Percentiles rank a stretch among this genome's conserved stretches.
These are phyloP conservation scores for Philonicus albiceps DNA, from an alignment of 2,888 invertebrate species.

Conservation along the genomic window DNA sequence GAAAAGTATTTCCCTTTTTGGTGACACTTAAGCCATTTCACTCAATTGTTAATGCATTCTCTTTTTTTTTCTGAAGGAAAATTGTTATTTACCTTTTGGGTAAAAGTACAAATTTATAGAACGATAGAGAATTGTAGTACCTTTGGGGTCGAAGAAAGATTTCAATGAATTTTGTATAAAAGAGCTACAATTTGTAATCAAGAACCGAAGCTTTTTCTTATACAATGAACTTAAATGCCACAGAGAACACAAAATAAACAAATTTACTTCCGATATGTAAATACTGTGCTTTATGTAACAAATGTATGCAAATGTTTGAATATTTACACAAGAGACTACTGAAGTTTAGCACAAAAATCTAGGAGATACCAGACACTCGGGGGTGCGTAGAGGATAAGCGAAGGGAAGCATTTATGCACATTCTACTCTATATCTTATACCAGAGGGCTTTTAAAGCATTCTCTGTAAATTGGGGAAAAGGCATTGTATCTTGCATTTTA, in stretches of 20 bases:
- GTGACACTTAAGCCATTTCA: neutral
- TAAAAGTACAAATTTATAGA: neutral
- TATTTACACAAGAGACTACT: conserved; percentile 25
- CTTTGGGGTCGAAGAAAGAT: neutral
- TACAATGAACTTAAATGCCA: neutral
- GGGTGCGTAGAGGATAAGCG: neutral
- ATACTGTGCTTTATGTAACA: conserved; percentile 28
- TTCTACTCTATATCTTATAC: neutral
- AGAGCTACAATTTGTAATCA: neutral
- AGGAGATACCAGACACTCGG: neutral
- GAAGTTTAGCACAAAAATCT: conserved; percentile 13
- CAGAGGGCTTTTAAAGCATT: neutral
- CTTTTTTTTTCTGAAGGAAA: neutral
- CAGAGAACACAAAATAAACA: conserved; percentile 31
- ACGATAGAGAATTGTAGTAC: neutral
- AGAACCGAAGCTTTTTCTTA: neutral
- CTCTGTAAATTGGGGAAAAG: neutral
- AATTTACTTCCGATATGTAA: conserved; percentile 37
- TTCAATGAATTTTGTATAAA: neutral
- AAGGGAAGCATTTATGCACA: neutral
- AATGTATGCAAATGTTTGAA: conserved; percentile 37
- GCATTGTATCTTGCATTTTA: neutral
- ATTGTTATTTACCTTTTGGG: neutral
- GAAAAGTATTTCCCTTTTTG: neutral
- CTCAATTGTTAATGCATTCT: neutral